These are phyloP conservation scores for Loripinus fragilis DNA, from an alignment of 2,888 invertebrate genomes.

Conservation along the genomic window DNA sequence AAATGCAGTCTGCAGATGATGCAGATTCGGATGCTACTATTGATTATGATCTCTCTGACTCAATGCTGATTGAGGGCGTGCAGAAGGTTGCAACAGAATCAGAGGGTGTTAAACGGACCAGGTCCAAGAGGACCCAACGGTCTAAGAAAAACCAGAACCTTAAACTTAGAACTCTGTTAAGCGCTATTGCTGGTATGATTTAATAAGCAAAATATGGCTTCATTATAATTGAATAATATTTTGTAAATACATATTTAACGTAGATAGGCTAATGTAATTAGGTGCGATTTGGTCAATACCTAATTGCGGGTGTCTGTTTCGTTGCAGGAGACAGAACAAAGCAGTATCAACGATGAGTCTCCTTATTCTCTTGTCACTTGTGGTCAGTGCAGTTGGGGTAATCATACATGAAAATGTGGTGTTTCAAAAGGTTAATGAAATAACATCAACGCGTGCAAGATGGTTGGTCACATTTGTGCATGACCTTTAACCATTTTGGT, in stretches of 20 bases:
- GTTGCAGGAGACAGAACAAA: not conserved
- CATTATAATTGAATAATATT: not conserved
- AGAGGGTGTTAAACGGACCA: not conserved
- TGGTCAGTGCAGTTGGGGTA: not conserved
- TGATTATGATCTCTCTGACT: not conserved
- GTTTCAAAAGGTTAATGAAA: no score
- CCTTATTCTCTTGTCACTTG: not conserved
- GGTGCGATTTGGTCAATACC: not conserved
- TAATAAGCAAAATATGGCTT: no score
- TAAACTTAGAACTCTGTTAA: not conserved
- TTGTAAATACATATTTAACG: not conserved
- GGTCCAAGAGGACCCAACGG: not conserved
- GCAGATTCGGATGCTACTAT: constrained; percentile 9
- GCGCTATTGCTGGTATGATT: constrained; percentile 2
- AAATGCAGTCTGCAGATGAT: not conserved
- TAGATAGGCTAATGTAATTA: not conserved
- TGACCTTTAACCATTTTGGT: no score
- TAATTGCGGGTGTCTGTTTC: not conserved
- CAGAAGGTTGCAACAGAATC: not conserved
- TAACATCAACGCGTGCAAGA: no score
- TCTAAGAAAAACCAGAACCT: not conserved
- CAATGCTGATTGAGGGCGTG: not conserved
- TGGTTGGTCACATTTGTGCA: no score
- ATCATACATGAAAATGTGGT: no score
- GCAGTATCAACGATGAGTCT: not conserved